These are phyloP conservation scores for Rhagoletis zephyria DNA, from an alignment of 1,140 invertebrate genomes.

Conservation along the genomic window DNA sequence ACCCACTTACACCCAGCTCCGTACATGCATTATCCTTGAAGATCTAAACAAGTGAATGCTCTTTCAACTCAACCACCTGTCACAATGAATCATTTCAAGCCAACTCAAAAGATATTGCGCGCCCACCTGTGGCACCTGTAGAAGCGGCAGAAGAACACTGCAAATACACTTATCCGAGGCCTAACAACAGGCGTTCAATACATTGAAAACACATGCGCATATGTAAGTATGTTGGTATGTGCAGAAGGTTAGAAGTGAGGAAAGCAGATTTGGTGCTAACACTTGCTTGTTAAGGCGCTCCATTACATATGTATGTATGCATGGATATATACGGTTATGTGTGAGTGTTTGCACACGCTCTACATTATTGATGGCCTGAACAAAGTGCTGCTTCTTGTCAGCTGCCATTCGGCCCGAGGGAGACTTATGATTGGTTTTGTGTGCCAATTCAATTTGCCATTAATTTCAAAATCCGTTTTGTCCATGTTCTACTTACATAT, in stretches of 20 bases:
- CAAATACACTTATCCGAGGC: no score
- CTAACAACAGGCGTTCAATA: no score
- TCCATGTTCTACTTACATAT: not conserved
- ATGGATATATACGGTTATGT: not conserved
- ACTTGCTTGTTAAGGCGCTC: not conserved
- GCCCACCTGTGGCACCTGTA: slow-evolving; percentile 28
- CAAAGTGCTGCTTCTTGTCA: slow-evolving; percentile 48
- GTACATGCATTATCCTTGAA: not conserved
- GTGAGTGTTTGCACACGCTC: not conserved
- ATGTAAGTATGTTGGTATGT: not conserved
- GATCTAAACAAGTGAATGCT: not conserved
- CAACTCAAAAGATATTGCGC: not conserved
- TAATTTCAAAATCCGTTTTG: slow-evolving; percentile 34
- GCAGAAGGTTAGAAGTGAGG: not conserved
- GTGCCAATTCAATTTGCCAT: slow-evolving; percentile 51
- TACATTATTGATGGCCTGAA: slow-evolving; percentile 7
- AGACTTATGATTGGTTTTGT: slow-evolving; percentile 25
- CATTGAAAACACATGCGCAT: no score
- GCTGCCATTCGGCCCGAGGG: slow-evolving; percentile 23
- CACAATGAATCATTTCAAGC: slow-evolving; percentile 20
- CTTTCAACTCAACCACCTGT: not conserved
- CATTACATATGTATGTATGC: not conserved
- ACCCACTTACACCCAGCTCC: not conserved
- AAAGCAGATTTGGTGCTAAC: not conserved
- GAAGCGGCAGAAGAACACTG: not conserved